phyloP scores from a whole-genome alignment of 2,113 vertebrate species.

The Etia nguti region DNA sequence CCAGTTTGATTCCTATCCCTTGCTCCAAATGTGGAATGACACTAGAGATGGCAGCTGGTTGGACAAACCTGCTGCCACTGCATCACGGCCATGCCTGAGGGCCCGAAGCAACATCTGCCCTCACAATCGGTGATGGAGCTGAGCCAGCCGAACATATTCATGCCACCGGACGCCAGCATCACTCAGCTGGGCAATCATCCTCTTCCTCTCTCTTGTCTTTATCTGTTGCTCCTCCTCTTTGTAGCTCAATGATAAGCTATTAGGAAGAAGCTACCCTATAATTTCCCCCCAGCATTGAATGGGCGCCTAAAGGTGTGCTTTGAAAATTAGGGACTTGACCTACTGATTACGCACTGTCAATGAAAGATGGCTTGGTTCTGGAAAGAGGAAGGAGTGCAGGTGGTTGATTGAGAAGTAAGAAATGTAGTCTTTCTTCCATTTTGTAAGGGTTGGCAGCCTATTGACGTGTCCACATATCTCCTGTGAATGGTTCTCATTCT shows the following conservation, averaged over 20 bases:
- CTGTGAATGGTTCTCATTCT: neutral
- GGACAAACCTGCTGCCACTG: slow-evolving; percentile 40
- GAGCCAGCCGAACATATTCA: slow-evolving; percentile 62
- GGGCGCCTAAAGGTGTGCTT: slow-evolving; percentile 49
- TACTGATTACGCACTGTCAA: slow-evolving; percentile 41
- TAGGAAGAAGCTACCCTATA: slow-evolving; percentile 59
- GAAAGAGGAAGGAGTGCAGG: slow-evolving; percentile 26
- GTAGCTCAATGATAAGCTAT: slow-evolving; percentile 51
- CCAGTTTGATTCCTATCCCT: slow-evolving; percentile 42
- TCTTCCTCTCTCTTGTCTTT: slow-evolving; percentile 58
- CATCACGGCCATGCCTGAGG: slow-evolving; percentile 41
- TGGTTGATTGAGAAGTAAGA: slow-evolving; percentile 25
- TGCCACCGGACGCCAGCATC: slow-evolving; percentile 49
- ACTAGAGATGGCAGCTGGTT: slow-evolving; percentile 61
- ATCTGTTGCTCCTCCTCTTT: slow-evolving; percentile 33
- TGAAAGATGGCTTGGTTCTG: neutral
- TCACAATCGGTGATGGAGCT: slow-evolving; percentile 65
- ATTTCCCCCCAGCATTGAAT: slow-evolving; percentile 52
- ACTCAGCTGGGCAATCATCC: slow-evolving; percentile 68
- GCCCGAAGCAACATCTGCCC: slow-evolving; percentile 70
- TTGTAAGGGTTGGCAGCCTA: neutral
- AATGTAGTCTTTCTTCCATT: neutral
- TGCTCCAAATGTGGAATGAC: slow-evolving; percentile 26
- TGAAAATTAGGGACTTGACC: slow-evolving; percentile 62
- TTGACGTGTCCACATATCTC: neutral